These are phyloP conservation scores for Chlorospingus flavigularis DNA, from an alignment of 2,797 vertebrate species.

Conservation along the genomic window DNA sequence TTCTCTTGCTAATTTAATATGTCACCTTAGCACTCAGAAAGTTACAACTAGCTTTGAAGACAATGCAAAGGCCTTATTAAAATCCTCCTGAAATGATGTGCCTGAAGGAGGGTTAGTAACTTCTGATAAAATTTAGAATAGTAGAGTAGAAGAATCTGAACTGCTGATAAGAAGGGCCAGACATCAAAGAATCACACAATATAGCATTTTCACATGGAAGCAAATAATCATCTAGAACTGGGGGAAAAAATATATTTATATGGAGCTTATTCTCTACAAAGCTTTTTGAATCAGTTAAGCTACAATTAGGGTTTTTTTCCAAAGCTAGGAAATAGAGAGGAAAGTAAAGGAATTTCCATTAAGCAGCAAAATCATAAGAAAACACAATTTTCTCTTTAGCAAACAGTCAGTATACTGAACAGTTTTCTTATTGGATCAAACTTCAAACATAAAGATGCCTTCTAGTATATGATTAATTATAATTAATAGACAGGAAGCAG, in stretches of 20 bases:
- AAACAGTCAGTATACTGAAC: neutral
- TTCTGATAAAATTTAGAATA: neutral
- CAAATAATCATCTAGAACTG: neutral
- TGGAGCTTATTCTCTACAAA: neutral
- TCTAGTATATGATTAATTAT: slow-evolving; percentile 42
- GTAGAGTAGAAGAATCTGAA: neutral
- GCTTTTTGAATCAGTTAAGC: neutral
- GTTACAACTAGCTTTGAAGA: neutral
- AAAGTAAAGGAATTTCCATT: neutral
- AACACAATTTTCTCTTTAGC: neutral
- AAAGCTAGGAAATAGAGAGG: neutral
- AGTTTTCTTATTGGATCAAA: neutral
- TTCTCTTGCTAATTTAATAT: neutral
- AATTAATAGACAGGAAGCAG: slow-evolving; percentile 63
- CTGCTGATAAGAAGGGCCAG: neutral
- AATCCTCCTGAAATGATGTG: neutral
- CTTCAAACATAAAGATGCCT: neutral
- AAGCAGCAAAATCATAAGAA: neutral
- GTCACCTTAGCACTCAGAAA: neutral
- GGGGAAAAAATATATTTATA: neutral
- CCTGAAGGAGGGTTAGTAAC: neutral
- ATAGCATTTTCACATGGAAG: neutral
- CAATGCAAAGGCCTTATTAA: neutral
- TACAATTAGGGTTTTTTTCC: neutral
- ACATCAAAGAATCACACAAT: neutral